Evolutionary conservation across 53 echinoderm and acorn worm species (phyloP).

Genomic region (Luidia sarsii): DNA sequence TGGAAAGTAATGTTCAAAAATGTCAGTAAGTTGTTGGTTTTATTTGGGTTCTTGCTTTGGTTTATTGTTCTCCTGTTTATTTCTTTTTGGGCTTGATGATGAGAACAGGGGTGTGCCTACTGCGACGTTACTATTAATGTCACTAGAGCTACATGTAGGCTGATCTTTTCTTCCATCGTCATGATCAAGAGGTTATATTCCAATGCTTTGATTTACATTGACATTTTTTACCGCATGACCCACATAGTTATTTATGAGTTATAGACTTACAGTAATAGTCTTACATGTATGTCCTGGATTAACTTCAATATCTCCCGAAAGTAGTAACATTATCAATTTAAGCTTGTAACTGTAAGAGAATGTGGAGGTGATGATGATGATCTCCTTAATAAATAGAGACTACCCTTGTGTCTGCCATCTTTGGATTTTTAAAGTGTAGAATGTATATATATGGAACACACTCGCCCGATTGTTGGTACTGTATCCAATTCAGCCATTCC

Average conservation of each 20-base stretch:
- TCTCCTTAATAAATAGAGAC: background rate
- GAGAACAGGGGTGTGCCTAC: slow-evolving; percentile 31
- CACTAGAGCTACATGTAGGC: background rate
- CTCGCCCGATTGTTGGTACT: slow-evolving; percentile 17
- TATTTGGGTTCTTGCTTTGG: background rate
- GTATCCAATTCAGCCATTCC: too few species aligned
- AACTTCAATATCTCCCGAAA: slow-evolving; percentile 56
- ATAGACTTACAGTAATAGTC: background rate
- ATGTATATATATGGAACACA: slow-evolving; percentile 43
- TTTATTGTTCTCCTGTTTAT: background rate
- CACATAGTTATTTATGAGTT: slow-evolving; percentile 4
- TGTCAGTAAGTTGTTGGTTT: background rate
- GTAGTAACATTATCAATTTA: slow-evolving; percentile 13
- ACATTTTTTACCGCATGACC: slow-evolving; percentile 50
- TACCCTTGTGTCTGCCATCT: slow-evolving; percentile 21
- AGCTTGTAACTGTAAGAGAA: background rate
- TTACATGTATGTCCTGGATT: slow-evolving; percentile 50
- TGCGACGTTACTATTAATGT: background rate
- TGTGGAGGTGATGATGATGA: background rate
- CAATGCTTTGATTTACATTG: slow-evolving; percentile 60
- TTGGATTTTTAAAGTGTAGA: background rate
- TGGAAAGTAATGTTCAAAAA: slow-evolving; percentile 52
- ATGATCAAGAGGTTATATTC: too few species aligned
- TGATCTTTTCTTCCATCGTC: too few species aligned
- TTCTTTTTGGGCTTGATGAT: slow-evolving; percentile 44